Percentiles rank a stretch among this genome's conserved stretches.
Conservation (phyloP, 2,797 vertebrate genomes). For the Chloroceryle amazona region DNA sequence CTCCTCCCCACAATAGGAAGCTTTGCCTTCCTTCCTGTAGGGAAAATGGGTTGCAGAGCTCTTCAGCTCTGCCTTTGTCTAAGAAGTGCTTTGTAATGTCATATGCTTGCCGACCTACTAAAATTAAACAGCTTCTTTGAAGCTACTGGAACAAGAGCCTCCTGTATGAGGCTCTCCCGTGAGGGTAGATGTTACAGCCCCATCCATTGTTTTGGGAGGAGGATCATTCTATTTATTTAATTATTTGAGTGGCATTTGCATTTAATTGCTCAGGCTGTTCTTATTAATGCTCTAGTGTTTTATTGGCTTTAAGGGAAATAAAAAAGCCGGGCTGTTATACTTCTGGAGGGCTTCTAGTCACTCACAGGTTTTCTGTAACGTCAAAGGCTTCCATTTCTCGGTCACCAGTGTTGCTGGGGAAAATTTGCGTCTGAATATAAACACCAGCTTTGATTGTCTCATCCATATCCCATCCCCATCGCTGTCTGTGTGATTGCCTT, state of each 20-base stretch:
- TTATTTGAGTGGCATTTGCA: not conserved
- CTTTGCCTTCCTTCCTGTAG: conserved; percentile 57
- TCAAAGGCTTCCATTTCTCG: not conserved
- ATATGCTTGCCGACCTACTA: not conserved
- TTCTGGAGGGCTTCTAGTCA: not conserved
- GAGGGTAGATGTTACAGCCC: not conserved
- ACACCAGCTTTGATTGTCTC: not conserved
- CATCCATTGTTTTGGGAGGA: not conserved
- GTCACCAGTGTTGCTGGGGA: not conserved
- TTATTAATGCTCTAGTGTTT: not conserved
- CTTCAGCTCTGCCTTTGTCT: not conserved
- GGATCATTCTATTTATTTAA: not conserved
- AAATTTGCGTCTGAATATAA: not conserved
- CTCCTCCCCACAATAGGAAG: conserved; percentile 29
- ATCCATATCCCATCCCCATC: not conserved
- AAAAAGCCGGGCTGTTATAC: not conserved
- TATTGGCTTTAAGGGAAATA: conserved; percentile 2
- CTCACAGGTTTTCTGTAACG: not conserved
- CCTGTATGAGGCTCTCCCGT: not conserved
- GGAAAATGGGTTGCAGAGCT: not conserved
- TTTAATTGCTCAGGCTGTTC: conserved; percentile 20
- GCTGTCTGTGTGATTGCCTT: not conserved
- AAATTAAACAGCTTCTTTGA: conserved; percentile 10
- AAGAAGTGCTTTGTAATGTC: not conserved
- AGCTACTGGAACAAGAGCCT: conserved; percentile 20